Conservation (phyloP, 1,140 invertebrate genomes). For the Saccostrea cuccullata region DNA sequence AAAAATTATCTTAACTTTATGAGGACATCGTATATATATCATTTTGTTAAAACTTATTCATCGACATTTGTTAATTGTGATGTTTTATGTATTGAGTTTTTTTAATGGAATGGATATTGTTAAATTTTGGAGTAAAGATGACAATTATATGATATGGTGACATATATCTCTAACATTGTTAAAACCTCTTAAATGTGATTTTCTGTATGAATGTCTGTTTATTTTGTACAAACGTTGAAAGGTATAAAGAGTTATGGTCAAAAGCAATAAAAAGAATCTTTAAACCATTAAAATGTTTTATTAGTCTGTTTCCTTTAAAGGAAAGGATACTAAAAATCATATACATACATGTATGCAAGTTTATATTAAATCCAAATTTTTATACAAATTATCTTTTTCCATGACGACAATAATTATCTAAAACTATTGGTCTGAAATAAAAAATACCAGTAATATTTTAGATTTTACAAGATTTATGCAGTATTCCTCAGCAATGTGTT, state of each 20-base stretch:
- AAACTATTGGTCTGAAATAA: too few species aligned
- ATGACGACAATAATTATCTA: too few species aligned
- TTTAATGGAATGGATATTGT: neutral
- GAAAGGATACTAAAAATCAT: too few species aligned
- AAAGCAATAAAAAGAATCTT: constrained; percentile 12
- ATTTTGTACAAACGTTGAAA: constrained; percentile 26
- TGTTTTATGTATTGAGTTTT: constrained; percentile 11
- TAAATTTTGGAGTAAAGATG: neutral
- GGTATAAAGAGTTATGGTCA: neutral
- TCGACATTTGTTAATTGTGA: neutral
- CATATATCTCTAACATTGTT: constrained; percentile 4
- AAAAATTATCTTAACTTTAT: too few species aligned
- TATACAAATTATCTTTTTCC: too few species aligned
- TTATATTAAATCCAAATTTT: too few species aligned
- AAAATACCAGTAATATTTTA: too few species aligned
- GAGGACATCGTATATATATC: too few species aligned
- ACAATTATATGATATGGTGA: neutral
- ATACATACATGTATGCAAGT: too few species aligned
- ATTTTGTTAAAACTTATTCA: too few species aligned
- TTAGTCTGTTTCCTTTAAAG: neutral
- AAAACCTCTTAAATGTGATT: constrained; percentile 1
- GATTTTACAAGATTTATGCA: too few species aligned
- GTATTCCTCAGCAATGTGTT: too few species aligned
- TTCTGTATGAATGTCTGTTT: constrained; percentile 14
- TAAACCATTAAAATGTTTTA: neutral